Conservation (phyloP, 2,113 vertebrate species). For the Mesocricetus auratus region DNA sequence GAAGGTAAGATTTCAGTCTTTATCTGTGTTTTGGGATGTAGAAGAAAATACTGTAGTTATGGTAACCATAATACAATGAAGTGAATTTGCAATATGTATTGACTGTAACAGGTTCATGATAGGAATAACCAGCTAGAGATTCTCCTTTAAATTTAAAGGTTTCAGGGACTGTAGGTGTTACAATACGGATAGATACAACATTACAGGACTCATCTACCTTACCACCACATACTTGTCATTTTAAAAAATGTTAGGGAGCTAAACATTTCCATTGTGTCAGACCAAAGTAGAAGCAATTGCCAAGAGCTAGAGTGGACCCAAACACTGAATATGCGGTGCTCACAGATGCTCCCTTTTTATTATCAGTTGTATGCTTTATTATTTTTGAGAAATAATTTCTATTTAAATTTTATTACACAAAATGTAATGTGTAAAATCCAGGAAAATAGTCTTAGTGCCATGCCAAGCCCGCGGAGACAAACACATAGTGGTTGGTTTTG, state of each 20-base stretch:
- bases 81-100: neutral
- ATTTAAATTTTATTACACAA: neutral
- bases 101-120: neutral
- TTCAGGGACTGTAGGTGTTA: neutral
- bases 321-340: neutral
- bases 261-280: neutral
- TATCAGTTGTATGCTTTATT: neutral
- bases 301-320: neutral
- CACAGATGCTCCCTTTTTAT: neutral
- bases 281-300: neutral
- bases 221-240: neutral
- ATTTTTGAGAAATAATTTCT: neutral
- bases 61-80: neutral
- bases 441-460: neutral
- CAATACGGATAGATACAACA: neutral
- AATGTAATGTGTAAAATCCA: neutral
- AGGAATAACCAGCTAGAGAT: neutral
- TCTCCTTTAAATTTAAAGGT: constrained; percentile 22
- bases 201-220: neutral
- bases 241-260: neutral
- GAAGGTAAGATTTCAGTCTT: neutral
- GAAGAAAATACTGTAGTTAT: neutral
- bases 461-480: neutral
- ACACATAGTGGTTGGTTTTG: neutral
- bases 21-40: neutral